Base-by-base conservation (phyloP, 2,113 vertebrate species). In the Chamaea fasciata region DNA sequence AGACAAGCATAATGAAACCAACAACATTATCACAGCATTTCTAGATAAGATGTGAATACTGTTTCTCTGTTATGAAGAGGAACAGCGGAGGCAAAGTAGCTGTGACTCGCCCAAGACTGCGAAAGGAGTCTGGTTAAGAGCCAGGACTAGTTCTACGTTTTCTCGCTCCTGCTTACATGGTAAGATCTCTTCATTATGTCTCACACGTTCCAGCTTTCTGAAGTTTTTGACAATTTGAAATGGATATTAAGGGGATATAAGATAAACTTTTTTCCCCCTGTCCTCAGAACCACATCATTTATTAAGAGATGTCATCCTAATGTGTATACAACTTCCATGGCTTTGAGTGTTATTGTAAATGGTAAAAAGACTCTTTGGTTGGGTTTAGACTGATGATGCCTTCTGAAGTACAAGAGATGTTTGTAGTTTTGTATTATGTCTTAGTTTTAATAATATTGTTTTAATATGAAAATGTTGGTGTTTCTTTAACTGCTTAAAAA, bases 321-420 rank as follows among this genome's bases (percentile, higher is more conserved):
- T 6, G 52, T 87, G 62, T 95, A 91, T 92, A 95, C 92, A 95
- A 94, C 77, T 95, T 87, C 82, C 92, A 87, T 91, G 78, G 81
- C 78, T 92, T 92, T 92, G 94, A 95, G 95, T 95, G 94, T 95
- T 95, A 94, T 92, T 95, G 70, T 95, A 94, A 95, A 95, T 94
- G 91, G 89, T 89, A 80, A 92, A 91, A 92, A 90, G 67, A 68
- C 63, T 84, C 57, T 89, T 74, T 53, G 53, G 21, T 65, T 91
- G 47, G 49, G 11, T 90, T 92, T 95, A 89, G 94, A 89, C 57
- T 50, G 55, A 27, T 91, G 74, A 46, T 3, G 33, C 83, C 78
- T 91, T 95, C 78, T 92, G 82, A 95, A 94, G 70, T 89, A 55
- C 20, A 50, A 79, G 83, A 89, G 41, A 23, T 87, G 77, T 73